Conservation (phyloP, 1,140 invertebrate species). For the Caerostris darwini region DNA sequence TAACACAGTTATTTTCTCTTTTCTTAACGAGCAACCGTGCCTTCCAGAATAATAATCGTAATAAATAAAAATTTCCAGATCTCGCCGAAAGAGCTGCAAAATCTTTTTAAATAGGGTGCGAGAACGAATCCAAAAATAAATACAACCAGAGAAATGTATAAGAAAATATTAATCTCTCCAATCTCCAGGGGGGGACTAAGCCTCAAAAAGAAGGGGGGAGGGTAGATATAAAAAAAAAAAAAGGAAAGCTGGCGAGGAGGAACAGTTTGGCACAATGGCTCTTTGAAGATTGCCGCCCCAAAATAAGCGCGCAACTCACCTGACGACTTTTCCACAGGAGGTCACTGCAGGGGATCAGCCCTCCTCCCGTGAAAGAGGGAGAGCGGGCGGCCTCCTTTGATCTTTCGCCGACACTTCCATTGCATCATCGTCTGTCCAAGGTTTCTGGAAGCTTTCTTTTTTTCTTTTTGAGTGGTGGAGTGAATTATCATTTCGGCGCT, state of each 20-base stretch:
- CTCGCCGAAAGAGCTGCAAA: not conserved
- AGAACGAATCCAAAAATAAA: constrained; percentile 7
- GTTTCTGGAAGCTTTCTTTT: not conserved
- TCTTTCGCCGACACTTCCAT: not conserved
- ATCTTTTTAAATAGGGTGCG: not conserved
- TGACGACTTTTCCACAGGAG: constrained; percentile 43
- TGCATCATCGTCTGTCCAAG: not conserved
- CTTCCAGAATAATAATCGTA: not conserved
- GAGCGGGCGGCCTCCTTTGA: not conserved
- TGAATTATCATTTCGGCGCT: constrained; percentile 4
- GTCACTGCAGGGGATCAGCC: constrained; percentile 45
- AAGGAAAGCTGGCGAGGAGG: not conserved
- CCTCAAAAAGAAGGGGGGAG: not conserved
- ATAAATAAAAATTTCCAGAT: not conserved
- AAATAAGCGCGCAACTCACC: constrained; percentile 60
- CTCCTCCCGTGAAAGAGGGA: not conserved
- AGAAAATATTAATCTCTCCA: not conserved
- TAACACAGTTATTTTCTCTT: not conserved
- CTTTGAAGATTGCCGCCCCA: constrained; percentile 45
- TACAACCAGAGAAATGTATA: not conserved
- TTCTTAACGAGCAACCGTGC: not conserved
- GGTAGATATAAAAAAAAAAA: not conserved
- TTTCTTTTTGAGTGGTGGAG: not conserved
- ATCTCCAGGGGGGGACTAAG: constrained; percentile 12
- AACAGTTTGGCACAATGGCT: constrained; percentile 9